Conservation (phyloP, 2,113 vertebrate genomes). For the Emydura subglobosa region DNA sequence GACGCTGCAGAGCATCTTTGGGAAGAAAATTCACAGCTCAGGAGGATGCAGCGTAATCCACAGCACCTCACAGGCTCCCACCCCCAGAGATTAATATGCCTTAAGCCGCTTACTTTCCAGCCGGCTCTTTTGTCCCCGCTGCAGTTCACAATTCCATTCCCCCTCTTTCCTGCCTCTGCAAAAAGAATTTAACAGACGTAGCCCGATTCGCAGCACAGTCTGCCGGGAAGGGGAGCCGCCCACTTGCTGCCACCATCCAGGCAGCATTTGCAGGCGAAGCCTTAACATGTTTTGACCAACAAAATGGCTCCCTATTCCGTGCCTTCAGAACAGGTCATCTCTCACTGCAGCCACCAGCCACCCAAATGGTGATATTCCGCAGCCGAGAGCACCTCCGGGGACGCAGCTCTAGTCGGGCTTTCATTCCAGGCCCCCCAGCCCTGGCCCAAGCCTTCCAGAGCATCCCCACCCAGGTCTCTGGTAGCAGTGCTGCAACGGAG, state of each 20-base stretch:
- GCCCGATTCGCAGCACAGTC: not conserved
- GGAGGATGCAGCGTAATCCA: too few species aligned
- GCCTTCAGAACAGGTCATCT: not conserved
- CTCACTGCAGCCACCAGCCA: fast-evolving
- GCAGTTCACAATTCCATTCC: too few species aligned
- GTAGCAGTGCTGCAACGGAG: fast-evolving
- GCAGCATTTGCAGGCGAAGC: not conserved
- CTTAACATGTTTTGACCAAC: fast-evolving
- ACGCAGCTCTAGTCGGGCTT: too few species aligned
- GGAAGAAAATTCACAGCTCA: not conserved
- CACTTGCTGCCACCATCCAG: not conserved
- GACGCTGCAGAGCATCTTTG: not conserved
- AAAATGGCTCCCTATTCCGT: not conserved
- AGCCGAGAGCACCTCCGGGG: not conserved
- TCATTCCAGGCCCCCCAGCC: not conserved
- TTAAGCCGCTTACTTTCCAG: too few species aligned
- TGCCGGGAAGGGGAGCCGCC: not conserved
- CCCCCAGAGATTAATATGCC: too few species aligned
- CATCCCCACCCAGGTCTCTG: too few species aligned
- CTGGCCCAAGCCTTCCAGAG: too few species aligned
- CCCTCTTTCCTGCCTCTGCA: not conserved
- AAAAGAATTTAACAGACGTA: not conserved
- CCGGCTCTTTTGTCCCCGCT: too few species aligned
- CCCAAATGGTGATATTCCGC: fast-evolving
- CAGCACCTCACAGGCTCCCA: too few species aligned